Base-by-base conservation (phyloP, 2,888 invertebrate genomes). In the Thymelicus lineola region DNA sequence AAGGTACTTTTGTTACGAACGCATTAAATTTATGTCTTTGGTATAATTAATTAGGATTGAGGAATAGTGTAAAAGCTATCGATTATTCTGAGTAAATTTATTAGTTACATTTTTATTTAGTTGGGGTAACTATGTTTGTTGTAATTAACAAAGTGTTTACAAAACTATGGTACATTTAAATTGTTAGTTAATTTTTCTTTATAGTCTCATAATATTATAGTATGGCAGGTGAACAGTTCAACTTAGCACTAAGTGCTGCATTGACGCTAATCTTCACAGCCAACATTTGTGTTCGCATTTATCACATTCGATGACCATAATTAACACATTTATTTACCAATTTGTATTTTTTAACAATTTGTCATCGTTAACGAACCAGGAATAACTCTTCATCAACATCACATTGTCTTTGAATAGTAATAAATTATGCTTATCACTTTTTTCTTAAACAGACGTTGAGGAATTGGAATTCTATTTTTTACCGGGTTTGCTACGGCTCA, bases 331-430 rank as follows among this genome's bases (percentile, higher is more conserved):
- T 77, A 80, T 79, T 80, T 80, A 82, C 82, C 84, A 89, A 90
- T 90, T 90, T 87, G 83, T 77, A 82, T 87, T 86, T 87, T 89
- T 86, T 80, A 82, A 79, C 84, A 85, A 88, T 91, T 90, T 88
- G 88, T 91, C 90, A 90, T 86, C 79, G 82, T 84, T 87, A 88
- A 83, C 77, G 78, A 78, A 76, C 75, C 73, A 64, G 70, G 74
- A 77, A 79, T 79, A 76, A 73, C 77, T 74, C 75, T 75, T 74
- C 75, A 75, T 77, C 77, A 73, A 76, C 74, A 77, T 77, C 72
- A 74, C 76, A 75, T 78, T 80, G 82, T 83, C 76, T 79, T 78
- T 75, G 71, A 70, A 67, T 73, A 75, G 69, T 73, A 76, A 78
- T 81, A 79, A 80, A 82, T 84, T 78, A 75, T 74, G 74, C 67